Conservation (phyloP, 2,797 vertebrate genomes). For the Girardinus metallicus region DNA sequence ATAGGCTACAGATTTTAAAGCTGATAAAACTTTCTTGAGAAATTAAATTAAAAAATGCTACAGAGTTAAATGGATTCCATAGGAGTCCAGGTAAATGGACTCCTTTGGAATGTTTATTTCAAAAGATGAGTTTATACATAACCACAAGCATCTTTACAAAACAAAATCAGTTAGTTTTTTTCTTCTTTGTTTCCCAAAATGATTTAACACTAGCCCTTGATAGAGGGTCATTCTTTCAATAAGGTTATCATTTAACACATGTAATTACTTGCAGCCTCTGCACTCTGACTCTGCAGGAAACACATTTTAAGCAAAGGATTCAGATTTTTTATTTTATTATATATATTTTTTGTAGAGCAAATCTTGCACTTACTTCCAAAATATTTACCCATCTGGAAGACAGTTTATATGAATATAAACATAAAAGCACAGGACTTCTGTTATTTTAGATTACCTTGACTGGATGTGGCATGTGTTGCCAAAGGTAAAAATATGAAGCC, state of each 20-base stretch:
- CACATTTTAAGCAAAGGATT: not conserved
- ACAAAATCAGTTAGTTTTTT: not conserved
- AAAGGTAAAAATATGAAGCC: not conserved
- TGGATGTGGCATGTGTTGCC: not conserved
- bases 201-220: not conserved
- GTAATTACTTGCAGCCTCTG: slow-evolving; percentile 3
- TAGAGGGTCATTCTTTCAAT: slow-evolving; percentile 7
- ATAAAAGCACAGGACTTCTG: not conserved
- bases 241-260: slow-evolving; percentile 7
- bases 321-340: not conserved
- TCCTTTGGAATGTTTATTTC: not conserved
- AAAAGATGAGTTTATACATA: not conserved
- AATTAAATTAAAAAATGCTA: not conserved
- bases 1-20: not conserved
- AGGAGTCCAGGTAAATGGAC: no score
- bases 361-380: not conserved
- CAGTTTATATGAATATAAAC: not conserved
- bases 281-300: slow-evolving; percentile 1
- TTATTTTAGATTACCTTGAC: not conserved
- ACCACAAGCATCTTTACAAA: not conserved
- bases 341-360: not conserved
- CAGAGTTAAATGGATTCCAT: no score
- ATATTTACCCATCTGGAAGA: not conserved
- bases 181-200: not conserved
- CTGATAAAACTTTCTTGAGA: not conserved